Evolutionary conservation across 2,888 invertebrate species (phyloP).

Genomic region (Artemia sinica): DNA sequence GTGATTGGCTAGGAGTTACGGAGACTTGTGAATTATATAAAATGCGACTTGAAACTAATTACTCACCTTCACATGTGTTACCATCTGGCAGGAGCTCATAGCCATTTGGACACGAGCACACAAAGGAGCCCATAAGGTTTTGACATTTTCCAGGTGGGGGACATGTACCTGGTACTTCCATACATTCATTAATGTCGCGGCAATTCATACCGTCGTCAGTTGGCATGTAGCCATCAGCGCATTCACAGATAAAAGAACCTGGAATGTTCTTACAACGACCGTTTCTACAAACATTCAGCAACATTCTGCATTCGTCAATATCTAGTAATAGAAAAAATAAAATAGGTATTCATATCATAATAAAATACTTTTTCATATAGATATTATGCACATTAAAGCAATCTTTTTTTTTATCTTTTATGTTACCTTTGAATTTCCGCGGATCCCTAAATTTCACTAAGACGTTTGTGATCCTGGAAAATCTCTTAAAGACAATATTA

Average conservation of each 20-base stretch:
- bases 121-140: conserved; percentile 49
- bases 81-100: conserved; percentile 48
- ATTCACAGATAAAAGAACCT: conserved; percentile 63
- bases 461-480: too few relatives aligned
- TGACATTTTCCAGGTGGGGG: conserved; percentile 46
- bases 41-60: background rate
- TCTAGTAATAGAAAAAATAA: conserved; percentile 34
- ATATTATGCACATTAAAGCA: background rate
- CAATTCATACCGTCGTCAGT: conserved; percentile 58
- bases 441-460: background rate
- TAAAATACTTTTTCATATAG: background rate
- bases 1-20: too few relatives aligned
- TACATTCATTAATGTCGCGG: conserved; percentile 58
- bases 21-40: too few relatives aligned
- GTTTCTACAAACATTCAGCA: conserved; percentile 67
- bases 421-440: conserved; percentile 18
- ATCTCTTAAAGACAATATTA: too few relatives aligned
- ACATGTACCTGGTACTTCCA: conserved; percentile 45
- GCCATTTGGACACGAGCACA: conserved; percentile 60
- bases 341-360: background rate
- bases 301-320: conserved; percentile 64
- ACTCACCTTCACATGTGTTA: conserved; percentile 38
- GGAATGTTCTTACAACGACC: conserved; percentile 61
- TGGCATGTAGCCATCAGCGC: conserved; percentile 56
- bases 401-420: background rate